Conservation (phyloP, 2,888 invertebrate species). For the Acrobasis repandana region DNA sequence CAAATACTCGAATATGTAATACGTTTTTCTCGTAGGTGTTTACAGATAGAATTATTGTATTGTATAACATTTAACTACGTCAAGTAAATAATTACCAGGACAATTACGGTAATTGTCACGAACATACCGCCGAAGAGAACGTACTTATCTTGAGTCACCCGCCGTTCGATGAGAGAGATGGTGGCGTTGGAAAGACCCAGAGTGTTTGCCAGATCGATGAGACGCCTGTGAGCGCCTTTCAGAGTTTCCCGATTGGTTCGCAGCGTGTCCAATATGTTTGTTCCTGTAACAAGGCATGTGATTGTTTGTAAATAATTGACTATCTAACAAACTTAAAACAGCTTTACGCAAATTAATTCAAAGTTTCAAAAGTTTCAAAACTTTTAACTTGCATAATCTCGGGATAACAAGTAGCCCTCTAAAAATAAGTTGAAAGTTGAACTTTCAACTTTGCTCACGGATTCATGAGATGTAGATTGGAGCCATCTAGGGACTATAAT, state of each 20-base stretch:
- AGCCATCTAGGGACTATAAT: no score
- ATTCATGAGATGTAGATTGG: no score
- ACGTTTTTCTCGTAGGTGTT: background rate
- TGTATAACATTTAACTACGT: conserved; percentile 50
- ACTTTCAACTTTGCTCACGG: no score
- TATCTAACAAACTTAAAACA: no score
- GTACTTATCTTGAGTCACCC: conserved; percentile 94
- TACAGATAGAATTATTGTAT: background rate
- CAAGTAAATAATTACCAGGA: conserved; percentile 88
- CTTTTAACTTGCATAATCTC: no score
- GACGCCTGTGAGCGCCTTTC: conserved; percentile 92
- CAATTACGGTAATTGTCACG: conserved; percentile 90
- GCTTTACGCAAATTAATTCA: no score
- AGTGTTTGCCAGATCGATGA: conserved; percentile 95
- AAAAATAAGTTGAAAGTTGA: no score
- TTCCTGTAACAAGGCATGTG: conserved; percentile 68
- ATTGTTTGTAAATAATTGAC: background rate
- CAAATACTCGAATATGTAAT: background rate
- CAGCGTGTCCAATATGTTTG: conserved; percentile 89
- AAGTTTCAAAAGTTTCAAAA: no score
- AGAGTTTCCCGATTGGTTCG: conserved; percentile 91
- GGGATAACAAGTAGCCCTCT: no score
- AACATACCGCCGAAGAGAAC: conserved; percentile 94
- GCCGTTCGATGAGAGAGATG: conserved; percentile 94
- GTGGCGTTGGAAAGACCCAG: conserved; percentile 97